Evolutionary conservation across 2,888 invertebrate species (phyloP).

Genomic region (Blera fallax): DNA sequence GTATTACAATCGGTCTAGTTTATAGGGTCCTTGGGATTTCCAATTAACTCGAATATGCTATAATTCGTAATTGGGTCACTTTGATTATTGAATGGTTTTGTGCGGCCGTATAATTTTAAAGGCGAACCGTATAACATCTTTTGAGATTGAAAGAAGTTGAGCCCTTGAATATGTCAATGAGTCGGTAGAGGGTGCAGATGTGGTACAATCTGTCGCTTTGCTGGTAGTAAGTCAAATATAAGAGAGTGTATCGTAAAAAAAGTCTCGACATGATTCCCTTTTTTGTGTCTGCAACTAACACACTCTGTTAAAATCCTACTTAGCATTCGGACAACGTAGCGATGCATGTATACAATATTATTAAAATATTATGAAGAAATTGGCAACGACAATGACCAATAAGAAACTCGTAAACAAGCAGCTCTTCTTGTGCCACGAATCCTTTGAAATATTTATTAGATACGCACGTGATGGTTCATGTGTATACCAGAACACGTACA

Average conservation of each 20-base stretch:
- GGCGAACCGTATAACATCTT: too few species aligned
- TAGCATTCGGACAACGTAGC: conserved; percentile 37
- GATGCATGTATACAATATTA: conserved; percentile 18
- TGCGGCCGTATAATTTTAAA: too few species aligned
- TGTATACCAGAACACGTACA: conserved; percentile 41
- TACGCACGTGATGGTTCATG: conserved; percentile 53
- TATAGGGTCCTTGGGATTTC: conserved; percentile 10
- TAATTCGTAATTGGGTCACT: background rate
- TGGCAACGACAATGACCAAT: conserved; percentile 53
- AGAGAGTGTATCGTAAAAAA: too few species aligned
- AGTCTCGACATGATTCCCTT: too few species aligned
- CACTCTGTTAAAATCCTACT: background rate
- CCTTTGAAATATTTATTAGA: conserved; percentile 61
- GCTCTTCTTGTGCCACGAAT: conserved; percentile 17
- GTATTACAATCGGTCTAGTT: background rate
- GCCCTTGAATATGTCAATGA: too few species aligned
- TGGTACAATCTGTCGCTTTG: too few species aligned
- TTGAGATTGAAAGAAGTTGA: too few species aligned
- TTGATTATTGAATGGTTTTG: too few species aligned
- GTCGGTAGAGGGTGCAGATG: too few species aligned
- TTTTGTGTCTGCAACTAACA: background rate
- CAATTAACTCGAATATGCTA: background rate
- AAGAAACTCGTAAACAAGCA: conserved; percentile 40
- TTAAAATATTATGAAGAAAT: conserved; percentile 31
- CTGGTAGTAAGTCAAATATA: too few species aligned